Conservation (phyloP, 2,113 vertebrate species). For the Micronycteris hirsuta region DNA sequence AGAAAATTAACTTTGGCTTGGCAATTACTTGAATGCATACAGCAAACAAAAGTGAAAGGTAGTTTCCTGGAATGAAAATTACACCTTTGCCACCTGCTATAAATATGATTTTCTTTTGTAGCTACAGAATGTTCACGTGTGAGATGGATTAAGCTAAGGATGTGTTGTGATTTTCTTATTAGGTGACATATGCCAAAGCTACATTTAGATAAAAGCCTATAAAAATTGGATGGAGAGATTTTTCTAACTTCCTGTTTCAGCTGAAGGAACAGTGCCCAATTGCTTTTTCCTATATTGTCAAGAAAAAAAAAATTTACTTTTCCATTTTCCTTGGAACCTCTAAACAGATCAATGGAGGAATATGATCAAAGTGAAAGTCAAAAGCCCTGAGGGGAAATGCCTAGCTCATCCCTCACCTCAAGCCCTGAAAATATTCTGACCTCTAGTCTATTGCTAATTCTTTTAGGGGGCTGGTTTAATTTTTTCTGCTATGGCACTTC, state of each 20-base stretch:
- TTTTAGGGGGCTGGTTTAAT: neutral
- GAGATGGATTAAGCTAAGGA: neutral
- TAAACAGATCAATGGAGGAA: neutral
- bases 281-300: neutral
- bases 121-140: neutral
- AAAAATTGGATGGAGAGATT: neutral
- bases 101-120: neutral
- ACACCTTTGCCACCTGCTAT: neutral
- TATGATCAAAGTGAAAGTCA: neutral
- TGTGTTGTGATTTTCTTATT: neutral
- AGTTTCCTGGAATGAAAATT: slow-evolving; percentile 1
- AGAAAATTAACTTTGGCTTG: neutral
- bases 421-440: neutral
- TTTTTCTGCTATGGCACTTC: neutral
- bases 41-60: neutral
- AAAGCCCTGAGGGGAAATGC: neutral
- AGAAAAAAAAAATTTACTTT: neutral
- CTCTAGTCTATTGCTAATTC: neutral
- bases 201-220: neutral
- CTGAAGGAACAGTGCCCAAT: neutral
- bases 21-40: neutral
- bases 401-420: neutral
- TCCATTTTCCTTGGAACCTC: neutral
- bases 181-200: neutral
- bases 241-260: neutral